Base-by-base conservation (phyloP, 2,113 vertebrate genomes). In the Toxotes jaculatrix region DNA sequence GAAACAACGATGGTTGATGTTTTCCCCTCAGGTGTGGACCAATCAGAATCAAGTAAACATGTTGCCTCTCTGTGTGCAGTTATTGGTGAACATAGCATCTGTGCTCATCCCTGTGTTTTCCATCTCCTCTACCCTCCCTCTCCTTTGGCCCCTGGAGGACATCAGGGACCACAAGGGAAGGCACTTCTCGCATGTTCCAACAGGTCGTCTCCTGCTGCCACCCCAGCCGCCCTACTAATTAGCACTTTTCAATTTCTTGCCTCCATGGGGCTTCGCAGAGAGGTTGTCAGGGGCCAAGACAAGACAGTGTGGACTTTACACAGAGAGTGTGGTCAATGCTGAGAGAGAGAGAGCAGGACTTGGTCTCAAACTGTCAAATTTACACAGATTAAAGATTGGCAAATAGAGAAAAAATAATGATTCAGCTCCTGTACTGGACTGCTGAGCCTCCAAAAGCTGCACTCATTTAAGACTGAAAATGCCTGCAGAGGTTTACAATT, bases 21-120 rank as follows among this genome's bases (percentile, higher is more conserved):
- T 88, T 79, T 86, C 43, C 64, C n/a, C 34, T 56, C 73, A 77
- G 73, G 83, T 83, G 69, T 79, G 75, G 61, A 76, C 92, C 89
- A 38, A 1, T 91, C 83, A 82, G 83, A 77, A 77, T 40, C 76
- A 83, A 89, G 85, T 93, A 93, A 94, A 94, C 93, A 92, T 93
- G 92, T 87, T 93, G 75, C 82, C 91, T 65, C 85, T 80, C 70
- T 64, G 60, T 70, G 38, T 79, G 45, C 34, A 43, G 71, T 88
- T 90, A 86, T 69, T 72, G 84, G 55, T 62, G 90, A 88, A 83
- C 79, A 71, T 40, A 23, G 51, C 72, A 87, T 92, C 85, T 85
- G 87, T 90, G 81, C 74, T 87, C 84, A 67, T 89, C 78, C 34
- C 51, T 84, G 63, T 93, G 85, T 90, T 92, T 92, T 89, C 80